Conservation (phyloP, 1,140 invertebrate species). For the Eriosoma lanigerum region DNA sequence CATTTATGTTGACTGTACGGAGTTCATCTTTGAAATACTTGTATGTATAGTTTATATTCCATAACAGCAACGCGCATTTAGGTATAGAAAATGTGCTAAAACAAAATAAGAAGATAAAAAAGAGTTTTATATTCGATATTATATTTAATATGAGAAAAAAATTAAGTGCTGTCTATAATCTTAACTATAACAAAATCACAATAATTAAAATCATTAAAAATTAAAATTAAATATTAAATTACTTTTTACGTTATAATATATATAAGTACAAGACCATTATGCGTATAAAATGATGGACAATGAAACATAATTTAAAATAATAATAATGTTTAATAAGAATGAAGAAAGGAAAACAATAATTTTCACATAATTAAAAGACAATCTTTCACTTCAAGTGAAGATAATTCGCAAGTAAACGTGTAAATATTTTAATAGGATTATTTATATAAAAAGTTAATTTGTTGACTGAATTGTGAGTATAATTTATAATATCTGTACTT, state of each 20-base stretch:
- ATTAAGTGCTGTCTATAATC: neutral
- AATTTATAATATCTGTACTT: too few species aligned
- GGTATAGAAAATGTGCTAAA: too few species aligned
- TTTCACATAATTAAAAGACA: neutral
- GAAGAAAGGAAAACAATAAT: neutral
- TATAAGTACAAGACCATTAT: neutral
- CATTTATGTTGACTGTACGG: neutral
- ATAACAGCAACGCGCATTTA: neutral
- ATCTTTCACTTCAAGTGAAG: neutral
- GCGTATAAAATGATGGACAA: neutral
- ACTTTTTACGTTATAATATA: too few species aligned
- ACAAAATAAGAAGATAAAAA: neutral
- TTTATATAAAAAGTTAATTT: too few species aligned
- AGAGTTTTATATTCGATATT: neutral
- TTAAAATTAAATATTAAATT: neutral
- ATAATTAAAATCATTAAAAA: constrained; percentile 20
- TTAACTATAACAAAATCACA: neutral
- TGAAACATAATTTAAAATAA: neutral
- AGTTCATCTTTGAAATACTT: neutral
- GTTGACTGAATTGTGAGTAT: too few species aligned
- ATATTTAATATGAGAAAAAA: neutral
- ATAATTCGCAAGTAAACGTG: too few species aligned
- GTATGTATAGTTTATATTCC: neutral
- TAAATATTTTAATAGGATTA: too few species aligned
- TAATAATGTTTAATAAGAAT: too few species aligned